A percentile compares a stretch with the other conserved stretches of the same genome.
phyloP scores from a whole-genome alignment of 2,797 vertebrate species.

The Phataginus tetradactyla region DNA sequence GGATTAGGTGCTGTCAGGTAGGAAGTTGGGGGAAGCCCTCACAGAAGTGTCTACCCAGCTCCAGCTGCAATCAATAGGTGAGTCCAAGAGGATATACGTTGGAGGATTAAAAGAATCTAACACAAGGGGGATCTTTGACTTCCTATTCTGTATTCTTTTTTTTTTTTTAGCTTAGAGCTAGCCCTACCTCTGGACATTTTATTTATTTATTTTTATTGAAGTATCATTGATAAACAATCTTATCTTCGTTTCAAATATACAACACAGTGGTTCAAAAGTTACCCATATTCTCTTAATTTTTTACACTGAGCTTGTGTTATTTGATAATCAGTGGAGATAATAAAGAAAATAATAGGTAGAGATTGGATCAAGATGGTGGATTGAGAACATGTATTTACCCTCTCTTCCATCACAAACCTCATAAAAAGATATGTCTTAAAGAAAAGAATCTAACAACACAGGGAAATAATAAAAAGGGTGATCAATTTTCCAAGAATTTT shows the following conservation, averaged over 20 bases:
- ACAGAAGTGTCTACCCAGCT: not conserved
- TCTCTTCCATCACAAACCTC: conserved; percentile 21
- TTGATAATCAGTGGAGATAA: not conserved
- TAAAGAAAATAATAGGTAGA: not conserved
- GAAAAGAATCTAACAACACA: not conserved
- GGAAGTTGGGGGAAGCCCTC: not conserved
- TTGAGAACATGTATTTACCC: not conserved
- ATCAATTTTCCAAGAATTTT: not conserved
- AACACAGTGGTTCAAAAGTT: too few relatives aligned
- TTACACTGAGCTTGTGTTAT: not conserved
- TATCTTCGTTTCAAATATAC: too few relatives aligned
- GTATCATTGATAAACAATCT: too few relatives aligned
- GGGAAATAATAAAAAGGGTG: not conserved
- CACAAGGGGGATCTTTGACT: not conserved
- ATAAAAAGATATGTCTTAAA: not conserved
- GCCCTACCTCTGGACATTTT: too few relatives aligned
- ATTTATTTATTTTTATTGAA: too few relatives aligned
- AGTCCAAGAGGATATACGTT: not conserved
- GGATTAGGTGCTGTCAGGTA: not conserved
- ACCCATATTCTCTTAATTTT: not conserved
- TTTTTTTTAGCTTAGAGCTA: too few relatives aligned
- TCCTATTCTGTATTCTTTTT: not conserved
- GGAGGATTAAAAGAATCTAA: not conserved
- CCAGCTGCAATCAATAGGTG: not conserved
- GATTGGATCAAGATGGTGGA: not conserved